phyloP scores from a whole-genome alignment of 2,797 vertebrate genomes.

The Calcarius lapponicus region DNA sequence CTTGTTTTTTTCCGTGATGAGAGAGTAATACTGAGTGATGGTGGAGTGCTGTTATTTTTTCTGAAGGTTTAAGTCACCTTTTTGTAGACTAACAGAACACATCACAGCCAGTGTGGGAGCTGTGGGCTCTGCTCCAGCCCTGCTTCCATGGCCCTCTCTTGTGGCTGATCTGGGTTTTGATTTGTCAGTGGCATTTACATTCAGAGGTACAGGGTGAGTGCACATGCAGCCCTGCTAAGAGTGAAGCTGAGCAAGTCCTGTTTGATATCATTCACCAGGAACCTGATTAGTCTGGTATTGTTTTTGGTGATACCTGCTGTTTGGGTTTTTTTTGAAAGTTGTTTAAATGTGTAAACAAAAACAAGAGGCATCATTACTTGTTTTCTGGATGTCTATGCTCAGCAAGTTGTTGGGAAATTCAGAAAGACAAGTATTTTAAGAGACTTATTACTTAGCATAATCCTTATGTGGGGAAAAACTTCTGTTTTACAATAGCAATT shows the following conservation, averaged over 20 bases:
- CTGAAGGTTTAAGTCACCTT: not conserved
- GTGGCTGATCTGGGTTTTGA: not conserved
- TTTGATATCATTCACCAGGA: not conserved
- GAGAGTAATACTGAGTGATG: not conserved
- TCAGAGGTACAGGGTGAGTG: not conserved
- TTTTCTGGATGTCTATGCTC: not conserved
- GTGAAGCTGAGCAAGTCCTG: not conserved
- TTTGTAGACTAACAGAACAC: not conserved
- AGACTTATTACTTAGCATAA: not conserved
- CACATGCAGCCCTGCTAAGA: not conserved
- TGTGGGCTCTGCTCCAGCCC: not conserved
- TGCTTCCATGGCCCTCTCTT: not conserved
- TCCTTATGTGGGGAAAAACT: not conserved
- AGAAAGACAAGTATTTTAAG: not conserved
- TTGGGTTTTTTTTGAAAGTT: not conserved
- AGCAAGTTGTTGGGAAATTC: not conserved
- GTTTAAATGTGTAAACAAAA: not conserved
- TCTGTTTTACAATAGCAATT: not conserved
- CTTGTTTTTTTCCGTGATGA: not conserved
- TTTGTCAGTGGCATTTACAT: not conserved
- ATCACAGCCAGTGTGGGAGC: accelerated
- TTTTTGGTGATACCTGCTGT: not conserved
- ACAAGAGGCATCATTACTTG: accelerated
- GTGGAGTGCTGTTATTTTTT: not conserved
- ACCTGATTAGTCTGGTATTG: not conserved